Conservation (phyloP, 2,113 vertebrate species). For the Collichthys lucidus region DNA sequence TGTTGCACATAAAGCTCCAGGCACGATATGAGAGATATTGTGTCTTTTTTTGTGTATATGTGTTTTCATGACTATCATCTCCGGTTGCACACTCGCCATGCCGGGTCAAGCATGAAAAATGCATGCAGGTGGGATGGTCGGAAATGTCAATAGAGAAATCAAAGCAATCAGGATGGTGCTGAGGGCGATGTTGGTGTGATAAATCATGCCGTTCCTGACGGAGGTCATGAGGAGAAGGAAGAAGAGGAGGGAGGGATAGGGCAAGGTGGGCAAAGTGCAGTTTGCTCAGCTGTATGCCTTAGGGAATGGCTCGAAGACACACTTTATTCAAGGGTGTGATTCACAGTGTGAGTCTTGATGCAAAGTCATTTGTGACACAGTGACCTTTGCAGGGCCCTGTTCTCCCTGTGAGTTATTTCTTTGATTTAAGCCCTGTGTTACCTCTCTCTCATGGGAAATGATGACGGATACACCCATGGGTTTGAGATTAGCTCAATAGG, state of each 20-base stretch:
- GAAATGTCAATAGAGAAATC: slow-evolving; percentile 80
- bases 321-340: slow-evolving; percentile 70
- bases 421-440: slow-evolving; percentile 67
- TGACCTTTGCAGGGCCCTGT: slow-evolving; percentile 61
- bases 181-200: slow-evolving; percentile 74
- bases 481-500: slow-evolving; percentile 68
- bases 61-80: slow-evolving; percentile 36
- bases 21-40: slow-evolving; percentile 25
- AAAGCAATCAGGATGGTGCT: slow-evolving; percentile 70
- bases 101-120: slow-evolving; percentile 68
- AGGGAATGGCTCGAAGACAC: slow-evolving; percentile 48
- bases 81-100: slow-evolving; percentile 27
- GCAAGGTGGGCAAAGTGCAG: slow-evolving; percentile 16
- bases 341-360: slow-evolving; percentile 65
- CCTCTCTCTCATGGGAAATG: slow-evolving; percentile 61
- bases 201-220: slow-evolving; percentile 73
- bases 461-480: slow-evolving; percentile 68
- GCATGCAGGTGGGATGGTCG: slow-evolving; percentile 55
- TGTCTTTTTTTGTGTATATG: neutral
- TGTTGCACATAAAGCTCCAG: slow-evolving; percentile 41
- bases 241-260: slow-evolving; percentile 11
- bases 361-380: slow-evolving; percentile 70
- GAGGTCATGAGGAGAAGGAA: slow-evolving; percentile 54
- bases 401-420: slow-evolving; percentile 62
- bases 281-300: slow-evolving; percentile 47